Conservation (phyloP, 2,113 vertebrate genomes). For the Podocnemis expansa region DNA sequence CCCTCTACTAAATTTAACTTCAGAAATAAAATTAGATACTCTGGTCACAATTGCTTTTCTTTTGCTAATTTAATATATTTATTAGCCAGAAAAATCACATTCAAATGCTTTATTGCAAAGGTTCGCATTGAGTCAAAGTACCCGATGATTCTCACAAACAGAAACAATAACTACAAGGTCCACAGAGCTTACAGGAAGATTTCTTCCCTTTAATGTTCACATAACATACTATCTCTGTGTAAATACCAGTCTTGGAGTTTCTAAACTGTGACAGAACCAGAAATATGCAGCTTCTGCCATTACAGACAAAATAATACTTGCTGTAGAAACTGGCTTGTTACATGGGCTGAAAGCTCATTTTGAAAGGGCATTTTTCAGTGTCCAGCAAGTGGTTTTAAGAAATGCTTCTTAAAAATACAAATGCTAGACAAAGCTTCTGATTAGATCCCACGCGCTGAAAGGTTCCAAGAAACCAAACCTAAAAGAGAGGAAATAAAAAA, state of each 20-base stretch:
- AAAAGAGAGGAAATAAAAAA: conserved; percentile 63
- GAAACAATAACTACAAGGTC: conserved; percentile 31
- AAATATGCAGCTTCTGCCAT: conserved; percentile 41
- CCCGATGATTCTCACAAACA: neutral
- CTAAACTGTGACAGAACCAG: conserved; percentile 57
- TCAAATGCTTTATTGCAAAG: conserved; percentile 52
- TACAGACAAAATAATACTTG: conserved; percentile 24
- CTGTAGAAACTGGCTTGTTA: conserved; percentile 52
- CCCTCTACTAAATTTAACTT: conserved; percentile 47
- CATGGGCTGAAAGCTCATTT: neutral
- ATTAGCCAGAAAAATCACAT: conserved; percentile 51
- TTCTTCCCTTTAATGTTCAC: conserved; percentile 33
- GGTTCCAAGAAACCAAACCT: conserved; percentile 71
- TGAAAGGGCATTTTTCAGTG: conserved; percentile 37
- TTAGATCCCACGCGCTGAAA: conserved; percentile 61
- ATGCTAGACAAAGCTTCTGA: conserved; percentile 41
- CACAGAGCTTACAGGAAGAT: conserved; percentile 42
- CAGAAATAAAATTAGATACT: conserved; percentile 66
- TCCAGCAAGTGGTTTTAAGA: conserved; percentile 63
- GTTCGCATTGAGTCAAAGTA: neutral
- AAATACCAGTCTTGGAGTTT: conserved; percentile 60
- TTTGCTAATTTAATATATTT: conserved; percentile 69
- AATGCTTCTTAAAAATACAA: conserved; percentile 60
- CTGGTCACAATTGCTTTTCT: conserved; percentile 61
- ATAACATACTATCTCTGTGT: conserved; percentile 40